Evolutionary conservation across 2,113 vertebrate species (phyloP), one percentile per base, ranked within the genome.

Genomic region (Cricetomys ansorgei): DNA sequence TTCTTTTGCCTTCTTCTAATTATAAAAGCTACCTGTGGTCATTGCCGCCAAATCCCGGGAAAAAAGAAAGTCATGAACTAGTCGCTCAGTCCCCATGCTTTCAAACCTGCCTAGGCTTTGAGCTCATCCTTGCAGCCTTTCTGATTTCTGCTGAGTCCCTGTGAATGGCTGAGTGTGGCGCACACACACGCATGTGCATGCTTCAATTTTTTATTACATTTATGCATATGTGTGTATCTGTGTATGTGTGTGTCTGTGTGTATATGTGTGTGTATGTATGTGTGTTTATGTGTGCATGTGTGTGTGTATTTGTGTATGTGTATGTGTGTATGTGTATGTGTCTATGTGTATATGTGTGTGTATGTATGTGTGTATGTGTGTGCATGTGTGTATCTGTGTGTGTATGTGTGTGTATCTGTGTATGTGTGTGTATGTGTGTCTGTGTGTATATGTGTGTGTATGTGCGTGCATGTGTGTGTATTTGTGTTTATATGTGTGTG

Each of bases 1-100:
- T 95, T 62, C 16, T 91, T 94, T 92, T 48, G 25, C 50, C 55
- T 97, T 94, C 53, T 69, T 17, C 10, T 3, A 15, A 75, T 83
- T 92, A 43, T 77, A 59, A 84, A 88, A 80, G 87, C 27, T 50
- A 53, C 31, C 8, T 15, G 17, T 34, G 31, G 76, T 67, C n/a
- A 62, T 40, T 53, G 29, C 3, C 37, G 57, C n/a, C 64, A 65
- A 84, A 76, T 65, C 57, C 73, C 80, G 48, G 11, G 70, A 43
- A 89, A 76, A 21, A 90, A 40, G 12, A 88, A 94, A 69, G 31
- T 5, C 16, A 17, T 45, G 43, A 92, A 93, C 25, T 6, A 17
- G 25, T 5, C 7, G 0, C 40, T 70, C 55, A 7, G 48, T 45
- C 25, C 25, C 25, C 8, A 67, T 7, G 6, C 13, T 65, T 37